Evolutionary conservation across 2,797 vertebrate species (phyloP), one percentile per base, ranked within the genome.

Genomic region (Etheostoma nigrum): DNA sequence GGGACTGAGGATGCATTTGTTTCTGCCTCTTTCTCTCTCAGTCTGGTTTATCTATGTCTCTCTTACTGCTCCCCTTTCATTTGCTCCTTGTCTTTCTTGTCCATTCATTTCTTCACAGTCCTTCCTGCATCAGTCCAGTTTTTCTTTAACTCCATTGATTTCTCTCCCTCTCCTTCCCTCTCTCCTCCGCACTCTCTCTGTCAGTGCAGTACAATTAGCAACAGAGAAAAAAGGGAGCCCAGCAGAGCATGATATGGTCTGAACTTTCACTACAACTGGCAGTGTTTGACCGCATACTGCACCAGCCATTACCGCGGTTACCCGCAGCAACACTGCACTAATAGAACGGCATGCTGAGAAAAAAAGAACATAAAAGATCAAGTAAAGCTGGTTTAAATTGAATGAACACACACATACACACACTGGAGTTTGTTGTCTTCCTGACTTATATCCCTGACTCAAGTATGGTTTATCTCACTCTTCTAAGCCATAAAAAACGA

Each of bases 231-330:
- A 68, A 44, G 64, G 62, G 55, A 60, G 86, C 76, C 83, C 84
- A 89, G 85, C 77, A 16, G 83, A 89, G 91, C 83, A 27, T 92
- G 87, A 91, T 92, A 92, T 84, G 85, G 74, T 86, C 80, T 64
- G 86, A 84, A 85, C 85, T 91, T 91, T 93, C 90, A 93, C 92
- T 92, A 92, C 87, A 88, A 91, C 88, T 87, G 86, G 80, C 87
- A 92, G 81, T 21, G 64, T 84, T 91, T 89, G 88, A 89, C 89
- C 74, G 72, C 86, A 85, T 80, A 82, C 81, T 79, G 88, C 88
- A 87, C 61, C 85, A 82, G 85, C 76, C 78, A 78, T 84, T 54
- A 78, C 78, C 21, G 76, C 52, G 88, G 92, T 92, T 86, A 91
- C 91, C 90, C 88, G 23, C 84, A 84, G 88, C 89, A 93, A 87